A percentile compares a stretch with the other conserved stretches of the same genome.
Evolutionary conservation across 2,113 vertebrate genomes (phyloP).

Genomic region (Gymnogyps californianus): DNA sequence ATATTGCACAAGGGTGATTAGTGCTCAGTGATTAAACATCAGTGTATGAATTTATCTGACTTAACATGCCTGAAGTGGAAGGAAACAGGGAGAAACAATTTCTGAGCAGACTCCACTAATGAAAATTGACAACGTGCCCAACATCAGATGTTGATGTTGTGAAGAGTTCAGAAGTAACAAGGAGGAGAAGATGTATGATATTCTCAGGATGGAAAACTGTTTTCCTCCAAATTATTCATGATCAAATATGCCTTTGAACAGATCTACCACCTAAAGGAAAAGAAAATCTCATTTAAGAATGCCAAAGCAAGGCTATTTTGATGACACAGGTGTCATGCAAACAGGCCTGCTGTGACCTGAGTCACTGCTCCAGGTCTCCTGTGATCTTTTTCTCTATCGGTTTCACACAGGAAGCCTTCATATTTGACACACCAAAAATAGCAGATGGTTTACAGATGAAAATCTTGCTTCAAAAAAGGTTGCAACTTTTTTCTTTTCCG

Average conservation of each 20-base stretch:
- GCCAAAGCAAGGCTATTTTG: not conserved
- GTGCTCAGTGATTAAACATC: constrained; percentile 17
- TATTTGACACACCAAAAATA: constrained; percentile 28
- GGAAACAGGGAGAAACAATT: not conserved
- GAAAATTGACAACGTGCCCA: not conserved
- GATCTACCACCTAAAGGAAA: not conserved
- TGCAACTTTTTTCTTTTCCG: not conserved
- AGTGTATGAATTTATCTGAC: constrained; percentile 9
- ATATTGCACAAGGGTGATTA: constrained; percentile 18
- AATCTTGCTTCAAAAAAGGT: not conserved
- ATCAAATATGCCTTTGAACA: constrained; percentile 40
- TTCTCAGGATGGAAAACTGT: not conserved
- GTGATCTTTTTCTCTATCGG: constrained; percentile 2
- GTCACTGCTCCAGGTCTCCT: constrained; percentile 28
- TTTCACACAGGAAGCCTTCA: constrained; percentile 35
- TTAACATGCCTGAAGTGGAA: constrained; percentile 7
- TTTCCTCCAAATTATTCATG: constrained; percentile 13
- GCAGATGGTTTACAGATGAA: not conserved
- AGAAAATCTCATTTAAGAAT: constrained; percentile 1
- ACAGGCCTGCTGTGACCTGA: constrained; percentile 36
- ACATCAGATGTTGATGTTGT: not conserved
- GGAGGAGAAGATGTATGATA: not conserved
- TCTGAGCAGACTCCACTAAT: not conserved
- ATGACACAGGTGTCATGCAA: constrained; percentile 1
- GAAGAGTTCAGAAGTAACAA: not conserved